These are phyloP conservation scores for Geotrupes spiniger DNA, from an alignment of 2,888 invertebrate species.

Conservation along the genomic window DNA sequence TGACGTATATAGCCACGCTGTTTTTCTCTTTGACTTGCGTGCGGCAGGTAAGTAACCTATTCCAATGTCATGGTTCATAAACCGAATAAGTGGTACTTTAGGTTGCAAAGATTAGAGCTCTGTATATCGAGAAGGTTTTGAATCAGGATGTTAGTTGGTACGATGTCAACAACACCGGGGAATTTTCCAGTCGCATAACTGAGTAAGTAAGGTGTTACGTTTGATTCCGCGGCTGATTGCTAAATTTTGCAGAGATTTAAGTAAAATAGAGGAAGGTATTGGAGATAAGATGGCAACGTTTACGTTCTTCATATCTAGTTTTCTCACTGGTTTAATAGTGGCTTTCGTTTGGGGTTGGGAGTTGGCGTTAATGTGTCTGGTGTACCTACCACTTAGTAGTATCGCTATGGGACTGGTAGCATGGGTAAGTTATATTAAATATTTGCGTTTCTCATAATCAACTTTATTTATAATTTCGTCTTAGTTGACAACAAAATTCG, in stretches of 20 bases:
- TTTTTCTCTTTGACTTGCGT: constrained; percentile 68
- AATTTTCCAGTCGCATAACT: constrained; percentile 71
- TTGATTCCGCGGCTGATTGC: no score
- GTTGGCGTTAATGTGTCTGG: constrained; percentile 76
- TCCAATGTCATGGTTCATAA: not conserved
- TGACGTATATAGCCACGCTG: constrained; percentile 63
- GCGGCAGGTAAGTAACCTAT: constrained; percentile 56
- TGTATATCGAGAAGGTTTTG: constrained; percentile 64
- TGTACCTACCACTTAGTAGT: constrained; percentile 74
- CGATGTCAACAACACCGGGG: constrained; percentile 68
- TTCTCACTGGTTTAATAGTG: constrained; percentile 66
- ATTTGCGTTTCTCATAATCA: no score
- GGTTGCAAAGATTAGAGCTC: constrained; percentile 62
- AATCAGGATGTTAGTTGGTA: constrained; percentile 76
- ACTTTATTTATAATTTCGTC: no score
- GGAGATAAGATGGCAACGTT: constrained; percentile 79
- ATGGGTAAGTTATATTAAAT: constrained; percentile 67
- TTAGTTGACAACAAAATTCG: constrained; percentile 64
- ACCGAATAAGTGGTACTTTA: constrained; percentile 40
- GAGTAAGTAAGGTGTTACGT: no score
- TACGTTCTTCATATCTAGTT: constrained; percentile 69
- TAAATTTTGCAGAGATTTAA: constrained; percentile 66
- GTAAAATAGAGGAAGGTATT: constrained; percentile 78
- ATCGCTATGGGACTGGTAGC: constrained; percentile 72
- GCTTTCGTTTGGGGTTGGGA: constrained; percentile 83